phyloP scores from a whole-genome alignment of 2,797 vertebrate genomes.

The Parauchenoglanis punctatus region DNA sequence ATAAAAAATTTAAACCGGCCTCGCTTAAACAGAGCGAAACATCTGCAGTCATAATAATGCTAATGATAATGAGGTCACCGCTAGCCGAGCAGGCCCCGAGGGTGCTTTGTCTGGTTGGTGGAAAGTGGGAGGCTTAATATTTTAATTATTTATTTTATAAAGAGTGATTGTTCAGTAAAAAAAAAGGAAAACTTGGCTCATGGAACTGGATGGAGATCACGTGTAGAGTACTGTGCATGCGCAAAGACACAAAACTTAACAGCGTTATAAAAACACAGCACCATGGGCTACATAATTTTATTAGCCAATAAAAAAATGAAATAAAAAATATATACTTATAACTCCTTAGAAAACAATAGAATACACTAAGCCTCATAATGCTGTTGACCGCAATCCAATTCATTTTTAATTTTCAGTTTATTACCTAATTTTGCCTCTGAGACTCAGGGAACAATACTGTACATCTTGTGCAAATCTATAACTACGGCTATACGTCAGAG shows the following conservation, averaged over 20 bases:
- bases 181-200: slow-evolving; percentile 55
- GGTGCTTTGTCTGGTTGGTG: slow-evolving; percentile 28
- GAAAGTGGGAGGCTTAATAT: slow-evolving; percentile 43
- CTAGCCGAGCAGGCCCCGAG: neutral
- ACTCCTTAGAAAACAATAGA: slow-evolving; percentile 28
- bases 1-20: slow-evolving; percentile 25
- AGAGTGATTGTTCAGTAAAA: slow-evolving; percentile 43
- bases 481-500: slow-evolving; percentile 5
- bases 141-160: slow-evolving; percentile 58
- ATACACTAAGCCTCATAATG: slow-evolving; percentile 14
- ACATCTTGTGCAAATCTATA: slow-evolving; percentile 28
- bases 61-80: slow-evolving; percentile 16
- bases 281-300: slow-evolving; percentile 38
- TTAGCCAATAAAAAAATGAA: slow-evolving; percentile 26
- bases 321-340: slow-evolving; percentile 30
- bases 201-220: slow-evolving; percentile 49
- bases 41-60: slow-evolving; percentile 16
- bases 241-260: slow-evolving; percentile 16
- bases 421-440: slow-evolving; percentile 14
- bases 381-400: slow-evolving; percentile 41
- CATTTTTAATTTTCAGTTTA: slow-evolving; percentile 47
- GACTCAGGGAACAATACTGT: slow-evolving; percentile 5
- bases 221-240: slow-evolving; percentile 30
- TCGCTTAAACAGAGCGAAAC: slow-evolving; percentile 5
- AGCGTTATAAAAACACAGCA: slow-evolving; percentile 34